Conservation (phyloP, 2,797 vertebrate species). For the Crenichthys baileyi region DNA sequence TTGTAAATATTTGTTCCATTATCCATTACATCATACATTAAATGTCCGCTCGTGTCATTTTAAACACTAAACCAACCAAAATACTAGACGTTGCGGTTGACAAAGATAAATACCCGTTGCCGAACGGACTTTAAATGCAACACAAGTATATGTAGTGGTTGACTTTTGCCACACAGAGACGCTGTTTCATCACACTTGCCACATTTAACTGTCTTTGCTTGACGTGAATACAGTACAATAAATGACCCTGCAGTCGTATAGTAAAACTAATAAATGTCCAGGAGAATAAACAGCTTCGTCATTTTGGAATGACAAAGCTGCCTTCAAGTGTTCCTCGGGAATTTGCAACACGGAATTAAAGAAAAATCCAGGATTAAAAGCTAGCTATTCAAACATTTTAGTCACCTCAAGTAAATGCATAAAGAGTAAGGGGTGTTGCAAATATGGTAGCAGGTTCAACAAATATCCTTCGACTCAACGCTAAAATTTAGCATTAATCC, state of each 20-base stretch:
- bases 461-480: background rate
- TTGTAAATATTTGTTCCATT: background rate
- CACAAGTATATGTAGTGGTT: background rate
- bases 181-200: background rate
- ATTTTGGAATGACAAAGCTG: background rate
- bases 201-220: background rate
- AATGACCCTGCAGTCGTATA: background rate
- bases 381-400: background rate
- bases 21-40: background rate
- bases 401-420: background rate
- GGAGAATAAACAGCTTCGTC: background rate
- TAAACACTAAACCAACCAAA: background rate
- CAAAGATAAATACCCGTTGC: background rate
- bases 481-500: background rate
- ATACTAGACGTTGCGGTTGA: background rate
- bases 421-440: background rate
- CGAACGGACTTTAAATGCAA: background rate
- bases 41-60: background rate
- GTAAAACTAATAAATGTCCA: background rate
- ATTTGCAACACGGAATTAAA: background rate
- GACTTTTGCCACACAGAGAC: background rate
- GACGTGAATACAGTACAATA: background rate
- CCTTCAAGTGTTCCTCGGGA: background rate
- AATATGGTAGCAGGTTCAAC: background rate
- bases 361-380: background rate